phyloP scores from a whole-genome alignment of 1,140 invertebrate species.

The Sesamia nonagrioides region DNA sequence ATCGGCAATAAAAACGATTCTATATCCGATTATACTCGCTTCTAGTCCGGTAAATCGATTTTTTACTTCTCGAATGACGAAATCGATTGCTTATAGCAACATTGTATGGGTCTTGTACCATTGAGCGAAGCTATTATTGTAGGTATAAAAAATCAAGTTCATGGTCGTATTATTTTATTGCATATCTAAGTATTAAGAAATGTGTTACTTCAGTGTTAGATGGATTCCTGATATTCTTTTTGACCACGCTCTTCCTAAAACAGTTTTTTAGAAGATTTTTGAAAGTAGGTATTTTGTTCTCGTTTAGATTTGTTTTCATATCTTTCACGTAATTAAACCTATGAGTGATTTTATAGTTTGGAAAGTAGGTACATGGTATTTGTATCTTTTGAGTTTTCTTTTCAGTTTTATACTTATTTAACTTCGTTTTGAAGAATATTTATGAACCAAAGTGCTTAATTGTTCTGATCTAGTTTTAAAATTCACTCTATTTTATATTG shows the following conservation, averaged over 20 bases:
- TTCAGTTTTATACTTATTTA: no score
- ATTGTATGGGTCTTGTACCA: slow-evolving; percentile 54
- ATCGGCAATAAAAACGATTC: slow-evolving; percentile 68
- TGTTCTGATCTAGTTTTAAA: no score
- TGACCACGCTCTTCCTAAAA: background rate
- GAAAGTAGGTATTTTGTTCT: background rate
- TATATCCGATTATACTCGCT: slow-evolving; percentile 61
- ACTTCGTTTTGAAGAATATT: background rate
- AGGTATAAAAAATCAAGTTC: slow-evolving; percentile 49
- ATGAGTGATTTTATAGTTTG: background rate
- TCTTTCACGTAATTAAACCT: background rate
- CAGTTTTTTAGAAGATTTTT: background rate
- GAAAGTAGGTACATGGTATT: background rate
- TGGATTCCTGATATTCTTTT: slow-evolving; percentile 12
- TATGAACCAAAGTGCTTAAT: background rate
- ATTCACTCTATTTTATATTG: no score
- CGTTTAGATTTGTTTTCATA: background rate
- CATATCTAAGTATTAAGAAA: slow-evolving; percentile 41
- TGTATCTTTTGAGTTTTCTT: background rate
- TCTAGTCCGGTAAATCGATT: slow-evolving; percentile 64
- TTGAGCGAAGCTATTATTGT: slow-evolving; percentile 39
- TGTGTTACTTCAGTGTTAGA: slow-evolving; percentile 26
- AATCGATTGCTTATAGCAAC: slow-evolving; percentile 65
- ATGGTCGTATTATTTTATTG: slow-evolving; percentile 46
- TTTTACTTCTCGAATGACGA: slow-evolving; percentile 60